phyloP scores from a whole-genome alignment of 2,888 invertebrate species.

The Teleiodes luculella region DNA sequence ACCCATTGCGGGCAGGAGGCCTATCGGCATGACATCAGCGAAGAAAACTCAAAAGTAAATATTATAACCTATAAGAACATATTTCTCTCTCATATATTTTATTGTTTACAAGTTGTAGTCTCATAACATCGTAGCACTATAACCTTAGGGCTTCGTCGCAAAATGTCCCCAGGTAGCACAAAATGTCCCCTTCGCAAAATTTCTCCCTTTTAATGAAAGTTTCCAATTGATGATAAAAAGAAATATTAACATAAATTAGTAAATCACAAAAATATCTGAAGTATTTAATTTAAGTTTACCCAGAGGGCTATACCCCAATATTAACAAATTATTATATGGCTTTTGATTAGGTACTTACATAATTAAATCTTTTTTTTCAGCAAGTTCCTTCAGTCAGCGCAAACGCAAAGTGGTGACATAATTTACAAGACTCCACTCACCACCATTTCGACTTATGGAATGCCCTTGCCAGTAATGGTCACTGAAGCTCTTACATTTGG shows the following conservation, averaged over 20 bases:
- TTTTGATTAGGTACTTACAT: not conserved
- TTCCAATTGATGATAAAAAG: too few relatives aligned
- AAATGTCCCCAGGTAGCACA: too few relatives aligned
- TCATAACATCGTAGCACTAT: too few relatives aligned
- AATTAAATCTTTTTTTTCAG: conserved; percentile 28
- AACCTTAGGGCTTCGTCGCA: too few relatives aligned
- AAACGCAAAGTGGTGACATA: conserved; percentile 80
- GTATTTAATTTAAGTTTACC: too few relatives aligned
- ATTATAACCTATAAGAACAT: conserved; percentile 31
- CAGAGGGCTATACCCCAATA: too few relatives aligned
- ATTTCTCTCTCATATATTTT: not conserved
- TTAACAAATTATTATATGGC: too few relatives aligned
- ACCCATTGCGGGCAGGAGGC: conserved; percentile 57
- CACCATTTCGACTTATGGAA: conserved; percentile 88
- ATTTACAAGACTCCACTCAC: conserved; percentile 86
- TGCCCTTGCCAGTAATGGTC: conserved; percentile 90
- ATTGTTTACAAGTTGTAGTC: too few relatives aligned
- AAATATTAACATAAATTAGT: too few relatives aligned
- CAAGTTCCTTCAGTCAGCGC: conserved; percentile 48
- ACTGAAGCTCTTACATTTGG: conserved; percentile 92
- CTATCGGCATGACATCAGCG: conserved; percentile 49
- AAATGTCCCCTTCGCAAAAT: too few relatives aligned
- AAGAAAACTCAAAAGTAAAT: conserved; percentile 60
- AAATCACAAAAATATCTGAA: too few relatives aligned
- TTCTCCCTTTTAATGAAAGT: too few relatives aligned